phyloP scores from a whole-genome alignment of 2,113 vertebrate species.

The Rhagologus leucostigma region DNA sequence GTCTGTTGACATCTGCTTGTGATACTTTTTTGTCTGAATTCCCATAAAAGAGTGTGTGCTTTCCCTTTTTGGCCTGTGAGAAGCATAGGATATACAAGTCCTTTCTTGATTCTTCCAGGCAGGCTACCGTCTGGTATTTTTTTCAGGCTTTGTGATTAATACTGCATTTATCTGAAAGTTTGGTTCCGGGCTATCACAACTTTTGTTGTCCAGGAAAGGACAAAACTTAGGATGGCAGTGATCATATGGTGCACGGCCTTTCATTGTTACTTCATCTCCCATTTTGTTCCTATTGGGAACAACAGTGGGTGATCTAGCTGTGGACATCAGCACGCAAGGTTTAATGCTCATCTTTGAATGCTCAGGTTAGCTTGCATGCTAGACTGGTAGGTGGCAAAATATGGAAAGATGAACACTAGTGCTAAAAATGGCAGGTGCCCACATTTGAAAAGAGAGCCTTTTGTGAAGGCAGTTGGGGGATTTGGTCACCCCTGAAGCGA shows the following conservation, averaged over 20 bases:
- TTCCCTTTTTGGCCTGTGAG: not conserved
- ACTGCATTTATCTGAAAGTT: not conserved
- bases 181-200: rapidly evolving
- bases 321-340: not conserved
- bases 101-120: not conserved
- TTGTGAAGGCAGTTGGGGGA: not conserved
- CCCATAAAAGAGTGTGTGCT: not conserved
- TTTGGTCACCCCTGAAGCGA: not conserved
- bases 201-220: not conserved
- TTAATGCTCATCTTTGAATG: not conserved
- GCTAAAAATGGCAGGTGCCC: not conserved
- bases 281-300: not conserved
- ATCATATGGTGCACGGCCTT: not conserved
- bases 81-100: not conserved
- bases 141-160: not conserved
- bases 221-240: not conserved
- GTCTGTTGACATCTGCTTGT: not conserved
- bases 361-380: not conserved
- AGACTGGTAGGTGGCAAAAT: not conserved
- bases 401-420: not conserved
- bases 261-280: not conserved
- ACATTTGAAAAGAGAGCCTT: not conserved
- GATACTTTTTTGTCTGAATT: not conserved
- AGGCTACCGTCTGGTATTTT: not conserved
- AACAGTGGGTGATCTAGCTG: not conserved